Conservation (phyloP, 2,797 vertebrate species). For the Psittacula echo region DNA sequence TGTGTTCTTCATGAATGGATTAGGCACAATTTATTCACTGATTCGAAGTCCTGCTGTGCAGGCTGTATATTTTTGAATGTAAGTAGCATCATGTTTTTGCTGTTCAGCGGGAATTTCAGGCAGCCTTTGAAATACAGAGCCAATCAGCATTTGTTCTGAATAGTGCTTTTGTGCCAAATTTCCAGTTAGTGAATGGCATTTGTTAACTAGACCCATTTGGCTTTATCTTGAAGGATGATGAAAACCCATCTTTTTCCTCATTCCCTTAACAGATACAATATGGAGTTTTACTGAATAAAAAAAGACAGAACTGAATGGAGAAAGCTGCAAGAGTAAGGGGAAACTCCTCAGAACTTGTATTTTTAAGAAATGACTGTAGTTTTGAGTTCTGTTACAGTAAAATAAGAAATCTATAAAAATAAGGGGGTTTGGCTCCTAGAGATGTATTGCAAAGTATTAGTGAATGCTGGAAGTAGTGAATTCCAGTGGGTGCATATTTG, state of each 20-base stretch:
- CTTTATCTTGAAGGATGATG: constrained; percentile 52
- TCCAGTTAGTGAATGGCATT: constrained; percentile 45
- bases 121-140: constrained; percentile 57
- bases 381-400: background rate
- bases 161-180: constrained; percentile 45
- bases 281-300: constrained; percentile 12
- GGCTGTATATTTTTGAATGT: constrained; percentile 50
- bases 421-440: background rate
- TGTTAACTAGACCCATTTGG: constrained; percentile 46
- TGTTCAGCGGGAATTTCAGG: constrained; percentile 55
- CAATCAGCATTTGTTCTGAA: constrained; percentile 50
- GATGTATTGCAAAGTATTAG: background rate
- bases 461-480: background rate
- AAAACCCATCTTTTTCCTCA: constrained; percentile 54
- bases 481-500: background rate
- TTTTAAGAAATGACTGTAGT: background rate
- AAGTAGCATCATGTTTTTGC: constrained; percentile 51
- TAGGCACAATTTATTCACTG: constrained; percentile 52
- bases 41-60: constrained; percentile 45
- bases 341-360: background rate
- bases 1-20: constrained; percentile 28
- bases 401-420: background rate
- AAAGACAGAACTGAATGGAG: background rate
- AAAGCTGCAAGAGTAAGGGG: background rate
- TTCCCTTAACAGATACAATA: constrained; percentile 4